Conservation (phyloP, 2,113 vertebrate species). For the Podocnemis expansa region DNA sequence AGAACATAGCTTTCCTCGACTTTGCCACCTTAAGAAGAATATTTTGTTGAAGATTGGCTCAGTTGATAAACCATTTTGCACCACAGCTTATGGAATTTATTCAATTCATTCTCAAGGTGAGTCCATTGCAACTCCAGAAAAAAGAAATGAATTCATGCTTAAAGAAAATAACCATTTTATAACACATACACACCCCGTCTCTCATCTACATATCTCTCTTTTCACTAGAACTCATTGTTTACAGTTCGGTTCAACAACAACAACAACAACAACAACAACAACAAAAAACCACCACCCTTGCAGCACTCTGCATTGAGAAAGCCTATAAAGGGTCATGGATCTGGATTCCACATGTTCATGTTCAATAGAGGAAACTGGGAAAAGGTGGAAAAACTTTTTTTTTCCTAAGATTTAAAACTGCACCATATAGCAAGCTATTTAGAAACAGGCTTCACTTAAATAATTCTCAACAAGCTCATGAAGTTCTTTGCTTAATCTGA, state of each 20-base stretch:
- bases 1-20: conserved; percentile 41
- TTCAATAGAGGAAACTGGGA: neutral
- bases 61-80: conserved; percentile 18
- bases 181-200: neutral
- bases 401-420: neutral
- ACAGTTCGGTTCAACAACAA: neutral
- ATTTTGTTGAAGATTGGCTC: conserved; percentile 1
- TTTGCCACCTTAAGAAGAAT: neutral
- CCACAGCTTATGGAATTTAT: conserved; percentile 12
- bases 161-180: neutral
- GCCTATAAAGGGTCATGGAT: neutral
- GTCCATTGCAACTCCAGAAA: conserved; percentile 11
- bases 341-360: conserved; percentile 33
- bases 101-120: neutral
- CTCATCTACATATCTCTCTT: neutral
- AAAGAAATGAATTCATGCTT: neutral
- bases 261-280: too few species aligned
- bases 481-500: neutral
- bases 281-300: neutral
- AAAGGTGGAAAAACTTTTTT: neutral
- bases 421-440: neutral
- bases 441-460: neutral
- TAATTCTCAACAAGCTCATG: neutral
- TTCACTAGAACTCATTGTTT: neutral
- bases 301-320: neutral